Conservation (phyloP, 2,888 invertebrate species). For the Gortyna flavago region DNA sequence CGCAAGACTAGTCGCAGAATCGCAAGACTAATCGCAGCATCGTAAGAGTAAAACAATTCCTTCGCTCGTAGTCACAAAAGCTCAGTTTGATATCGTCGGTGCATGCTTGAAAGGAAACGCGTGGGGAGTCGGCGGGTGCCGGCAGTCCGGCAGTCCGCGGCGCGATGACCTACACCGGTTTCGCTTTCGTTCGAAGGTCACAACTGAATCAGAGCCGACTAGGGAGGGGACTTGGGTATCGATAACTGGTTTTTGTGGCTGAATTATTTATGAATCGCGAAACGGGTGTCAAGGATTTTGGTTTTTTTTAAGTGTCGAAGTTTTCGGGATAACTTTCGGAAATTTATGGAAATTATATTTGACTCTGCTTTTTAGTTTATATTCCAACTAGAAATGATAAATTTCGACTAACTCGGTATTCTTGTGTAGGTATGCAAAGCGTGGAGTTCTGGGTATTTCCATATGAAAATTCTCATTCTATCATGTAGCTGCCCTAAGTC, state of each 20-base stretch:
- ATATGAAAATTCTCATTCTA: not conserved
- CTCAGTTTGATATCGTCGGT: slow-evolving; percentile 30
- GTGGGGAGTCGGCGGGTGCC: slow-evolving; percentile 57
- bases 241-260: slow-evolving; percentile 12
- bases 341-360: not conserved
- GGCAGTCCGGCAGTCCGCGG: slow-evolving; percentile 57
- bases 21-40: slow-evolving; percentile 4
- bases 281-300: not conserved
- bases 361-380: not conserved
- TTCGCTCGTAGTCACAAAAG: slow-evolving; percentile 17
- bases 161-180: slow-evolving; percentile 87
- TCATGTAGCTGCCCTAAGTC: not conserved
- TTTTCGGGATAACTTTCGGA: not conserved
- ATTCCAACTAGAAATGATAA: not conserved
- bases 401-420: not conserved
- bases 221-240: slow-evolving; percentile 46
- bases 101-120: slow-evolving; percentile 76
- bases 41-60: slow-evolving; percentile 4
- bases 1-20: slow-evolving; percentile 1
- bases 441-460: no score
- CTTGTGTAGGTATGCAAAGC: not conserved
- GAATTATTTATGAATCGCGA: not conserved
- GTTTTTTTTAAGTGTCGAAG: no score
- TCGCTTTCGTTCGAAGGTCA: slow-evolving; percentile 89
- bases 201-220: slow-evolving; percentile 78